phyloP scores from a whole-genome alignment of 2,888 invertebrate genomes.

The Drosophila lacicola region DNA sequence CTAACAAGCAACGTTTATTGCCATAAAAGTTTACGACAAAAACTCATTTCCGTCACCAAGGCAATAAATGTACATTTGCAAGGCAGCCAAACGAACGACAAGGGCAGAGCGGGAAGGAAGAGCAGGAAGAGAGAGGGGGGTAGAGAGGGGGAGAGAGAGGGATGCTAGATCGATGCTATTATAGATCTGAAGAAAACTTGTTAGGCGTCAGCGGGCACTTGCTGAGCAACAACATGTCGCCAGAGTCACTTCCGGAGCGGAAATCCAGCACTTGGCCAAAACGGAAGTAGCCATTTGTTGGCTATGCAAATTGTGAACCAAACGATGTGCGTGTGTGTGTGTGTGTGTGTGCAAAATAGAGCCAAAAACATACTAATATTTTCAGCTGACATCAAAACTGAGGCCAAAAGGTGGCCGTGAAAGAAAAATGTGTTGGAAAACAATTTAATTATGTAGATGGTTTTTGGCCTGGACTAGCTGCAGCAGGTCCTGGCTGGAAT shows the following conservation, averaged over 20 bases:
- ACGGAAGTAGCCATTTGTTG: constrained; percentile 69
- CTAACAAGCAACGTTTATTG: constrained; percentile 72
- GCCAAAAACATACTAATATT: constrained; percentile 42
- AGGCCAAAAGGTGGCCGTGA: constrained; percentile 15
- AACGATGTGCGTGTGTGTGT: background rate
- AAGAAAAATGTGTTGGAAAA: constrained; percentile 39
- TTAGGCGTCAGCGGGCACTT: constrained; percentile 5
- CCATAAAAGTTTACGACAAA: constrained; percentile 80
- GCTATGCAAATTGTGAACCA: constrained; percentile 52
- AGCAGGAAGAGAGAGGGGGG: background rate
- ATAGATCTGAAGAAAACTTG: constrained; percentile 37
- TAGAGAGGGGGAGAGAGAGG: too few species aligned
- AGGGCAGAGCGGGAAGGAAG: background rate
- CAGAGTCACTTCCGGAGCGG: constrained; percentile 60
- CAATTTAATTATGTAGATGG: constrained; percentile 78
- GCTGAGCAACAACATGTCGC: constrained; percentile 31
- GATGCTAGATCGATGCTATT: constrained; percentile 48
- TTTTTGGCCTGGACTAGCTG: constrained; percentile 41
- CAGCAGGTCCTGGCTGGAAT: constrained; percentile 43
- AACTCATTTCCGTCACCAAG: constrained; percentile 77
- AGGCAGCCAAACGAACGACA: constrained; percentile 25
- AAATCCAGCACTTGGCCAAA: constrained; percentile 68
- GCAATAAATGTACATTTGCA: constrained; percentile 70
- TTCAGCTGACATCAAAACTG: constrained; percentile 57
- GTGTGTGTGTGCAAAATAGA: background rate